Conservation (phyloP, 2,888 invertebrate species). For the Sipunculus nudus region DNA sequence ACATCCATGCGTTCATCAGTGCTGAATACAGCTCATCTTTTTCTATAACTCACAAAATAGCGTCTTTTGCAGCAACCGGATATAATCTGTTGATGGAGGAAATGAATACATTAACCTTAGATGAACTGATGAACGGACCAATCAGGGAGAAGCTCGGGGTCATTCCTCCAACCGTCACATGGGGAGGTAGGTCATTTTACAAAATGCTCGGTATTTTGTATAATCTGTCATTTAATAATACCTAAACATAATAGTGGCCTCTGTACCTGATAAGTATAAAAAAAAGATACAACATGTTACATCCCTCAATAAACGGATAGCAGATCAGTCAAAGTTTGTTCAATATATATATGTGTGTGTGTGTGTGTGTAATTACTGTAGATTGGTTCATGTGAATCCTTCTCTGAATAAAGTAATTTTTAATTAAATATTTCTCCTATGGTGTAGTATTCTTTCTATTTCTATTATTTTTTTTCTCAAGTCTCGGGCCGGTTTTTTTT, state of each 20-base stretch:
- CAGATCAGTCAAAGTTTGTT: neutral
- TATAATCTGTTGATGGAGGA: neutral
- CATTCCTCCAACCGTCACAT: slow-evolving; percentile 35
- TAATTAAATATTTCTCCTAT: too few species aligned
- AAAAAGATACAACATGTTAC: neutral
- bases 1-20: too few species aligned
- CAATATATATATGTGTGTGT: neutral
- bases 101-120: slow-evolving; percentile 2
- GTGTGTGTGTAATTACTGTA: neutral
- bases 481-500: too few species aligned
- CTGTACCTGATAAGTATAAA: neutral
- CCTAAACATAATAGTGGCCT: too few species aligned
- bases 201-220: too few species aligned
- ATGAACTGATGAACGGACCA: slow-evolving; percentile 38
- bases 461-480: too few species aligned
- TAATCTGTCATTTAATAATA: too few species aligned
- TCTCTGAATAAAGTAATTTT: too few species aligned
- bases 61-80: neutral
- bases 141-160: slow-evolving; percentile 38
- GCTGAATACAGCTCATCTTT: too few species aligned
- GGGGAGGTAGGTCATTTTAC: slow-evolving; percentile 30
- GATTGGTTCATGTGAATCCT: too few species aligned
- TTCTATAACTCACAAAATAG: too few species aligned
- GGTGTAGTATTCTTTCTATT: too few species aligned
- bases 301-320: neutral